A percentile compares a stretch with the other conserved stretches of the same genome.
phyloP scores from a whole-genome alignment of 1,140 invertebrate genomes.

The Hylaeus anthracinus region DNA sequence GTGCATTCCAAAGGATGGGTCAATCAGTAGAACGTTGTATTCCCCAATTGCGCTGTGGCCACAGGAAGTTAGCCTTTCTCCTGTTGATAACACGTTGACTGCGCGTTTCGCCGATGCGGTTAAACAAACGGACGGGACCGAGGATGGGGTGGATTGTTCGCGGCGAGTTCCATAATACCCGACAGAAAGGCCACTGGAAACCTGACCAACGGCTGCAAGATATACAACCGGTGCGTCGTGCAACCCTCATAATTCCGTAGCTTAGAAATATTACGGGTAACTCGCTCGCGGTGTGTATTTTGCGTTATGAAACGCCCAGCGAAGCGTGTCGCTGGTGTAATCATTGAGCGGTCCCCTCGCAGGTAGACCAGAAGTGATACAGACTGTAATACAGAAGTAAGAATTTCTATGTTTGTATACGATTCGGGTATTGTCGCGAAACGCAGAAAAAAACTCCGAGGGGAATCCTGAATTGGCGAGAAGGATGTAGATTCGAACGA shows the following conservation, averaged over 20 bases:
- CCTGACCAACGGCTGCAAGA: conserved; percentile 37
- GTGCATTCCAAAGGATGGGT: not conserved
- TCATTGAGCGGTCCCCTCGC: conserved; percentile 8
- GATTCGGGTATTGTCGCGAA: no score
- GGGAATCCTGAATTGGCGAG: not conserved
- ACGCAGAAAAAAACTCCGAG: not conserved
- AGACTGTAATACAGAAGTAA: conserved; percentile 29
- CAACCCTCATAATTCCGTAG: conserved; percentile 40
- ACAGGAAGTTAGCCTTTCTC: conserved; percentile 1
- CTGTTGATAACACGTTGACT: conserved; percentile 33
- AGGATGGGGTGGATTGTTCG: conserved; percentile 45
- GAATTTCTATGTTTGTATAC: not conserved
- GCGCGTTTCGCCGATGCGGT: conserved; percentile 44
- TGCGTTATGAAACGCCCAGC: conserved; percentile 39
- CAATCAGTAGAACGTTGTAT: not conserved
- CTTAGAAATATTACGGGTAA: conserved; percentile 56
- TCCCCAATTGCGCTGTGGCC: not conserved
- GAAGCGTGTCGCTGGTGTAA: conserved; percentile 13
- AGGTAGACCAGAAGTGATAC: no score
- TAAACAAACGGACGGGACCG: conserved; percentile 40
- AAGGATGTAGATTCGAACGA: no score
- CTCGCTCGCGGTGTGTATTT: conserved; percentile 23
- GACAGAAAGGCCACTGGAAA: conserved; percentile 44
- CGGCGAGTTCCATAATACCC: conserved; percentile 48
- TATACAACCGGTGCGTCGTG: conserved; percentile 20